Percentiles rank a stretch among this genome's conserved stretches.
These are phyloP conservation scores for Microctonus hyperodae DNA, from an alignment of 2,888 invertebrate species.

Conservation along the genomic window DNA sequence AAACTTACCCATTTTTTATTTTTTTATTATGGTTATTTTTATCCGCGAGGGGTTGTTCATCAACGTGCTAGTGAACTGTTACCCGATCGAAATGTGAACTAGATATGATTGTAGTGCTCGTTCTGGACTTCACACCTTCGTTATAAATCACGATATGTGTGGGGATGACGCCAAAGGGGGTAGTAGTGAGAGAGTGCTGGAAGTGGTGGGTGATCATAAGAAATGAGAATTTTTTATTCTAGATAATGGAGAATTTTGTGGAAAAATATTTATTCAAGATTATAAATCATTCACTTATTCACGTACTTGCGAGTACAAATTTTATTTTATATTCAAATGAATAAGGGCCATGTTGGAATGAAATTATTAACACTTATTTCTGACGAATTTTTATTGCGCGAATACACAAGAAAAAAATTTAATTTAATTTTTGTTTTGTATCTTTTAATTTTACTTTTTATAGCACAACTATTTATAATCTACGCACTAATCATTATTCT, in stretches of 20 bases:
- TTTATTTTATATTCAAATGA: too few relatives aligned
- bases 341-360: not conserved
- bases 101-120: not conserved
- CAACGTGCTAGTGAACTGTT: slow-evolving; percentile 8
- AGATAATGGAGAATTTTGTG: not conserved
- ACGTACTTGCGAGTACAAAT: not conserved
- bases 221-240: not conserved
- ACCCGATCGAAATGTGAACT: slow-evolving; percentile 9
- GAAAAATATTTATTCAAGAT: slow-evolving; percentile 9
- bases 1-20: not conserved
- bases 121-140: not conserved
- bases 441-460: slow-evolving; percentile 15
- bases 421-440: not conserved
- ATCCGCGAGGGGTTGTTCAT: too few relatives aligned
- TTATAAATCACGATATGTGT: not conserved
- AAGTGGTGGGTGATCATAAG: not conserved
- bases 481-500: not conserved
- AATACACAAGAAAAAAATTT: slow-evolving; percentile 28
- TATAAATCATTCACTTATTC: not conserved
- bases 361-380: slow-evolving; percentile 16
- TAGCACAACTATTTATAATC: slow-evolving; percentile 17
- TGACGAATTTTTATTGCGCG: slow-evolving; percentile 39
- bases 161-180: not conserved
- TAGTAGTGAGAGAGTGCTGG: not conserved
- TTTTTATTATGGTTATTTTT: not conserved